These are phyloP conservation scores for Corythornis vintsioides DNA, from an alignment of 2,113 vertebrate genomes.

Conservation along the genomic window DNA sequence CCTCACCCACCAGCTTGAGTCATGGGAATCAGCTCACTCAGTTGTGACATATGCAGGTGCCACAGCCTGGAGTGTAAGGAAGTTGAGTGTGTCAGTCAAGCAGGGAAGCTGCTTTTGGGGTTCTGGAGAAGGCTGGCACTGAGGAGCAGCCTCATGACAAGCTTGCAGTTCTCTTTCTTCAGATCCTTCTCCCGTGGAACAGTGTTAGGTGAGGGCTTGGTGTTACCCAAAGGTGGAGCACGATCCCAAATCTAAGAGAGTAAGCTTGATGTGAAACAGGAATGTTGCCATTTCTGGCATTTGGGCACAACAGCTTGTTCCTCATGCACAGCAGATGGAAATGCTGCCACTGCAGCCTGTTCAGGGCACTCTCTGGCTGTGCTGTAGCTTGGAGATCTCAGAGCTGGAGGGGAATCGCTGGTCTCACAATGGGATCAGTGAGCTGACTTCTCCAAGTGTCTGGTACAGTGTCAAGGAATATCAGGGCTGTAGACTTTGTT, in stretches of 20 bases:
- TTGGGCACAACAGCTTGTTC: background rate
- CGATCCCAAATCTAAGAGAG: background rate
- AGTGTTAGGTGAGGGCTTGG: background rate
- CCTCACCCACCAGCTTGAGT: background rate
- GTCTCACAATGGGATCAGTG: background rate
- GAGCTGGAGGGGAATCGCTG: background rate
- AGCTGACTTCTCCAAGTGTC: background rate
- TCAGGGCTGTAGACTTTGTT: background rate
- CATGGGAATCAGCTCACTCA: background rate
- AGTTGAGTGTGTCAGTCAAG: background rate
- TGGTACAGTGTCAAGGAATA: background rate
- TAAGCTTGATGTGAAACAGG: background rate
- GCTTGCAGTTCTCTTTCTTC: background rate
- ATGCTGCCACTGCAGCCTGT: background rate
- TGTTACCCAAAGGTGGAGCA: background rate
- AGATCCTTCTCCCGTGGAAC: background rate
- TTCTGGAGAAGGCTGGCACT: background rate
- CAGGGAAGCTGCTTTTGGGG: background rate
- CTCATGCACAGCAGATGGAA: background rate
- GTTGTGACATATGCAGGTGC: background rate
- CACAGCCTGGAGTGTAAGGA: background rate
- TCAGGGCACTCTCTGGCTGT: accelerated
- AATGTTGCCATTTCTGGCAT: background rate
- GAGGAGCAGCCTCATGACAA: accelerated
- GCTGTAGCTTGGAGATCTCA: background rate